These are phyloP conservation scores for Chymomyza caudatula DNA, from an alignment of 2,888 invertebrate genomes.

Conservation along the genomic window DNA sequence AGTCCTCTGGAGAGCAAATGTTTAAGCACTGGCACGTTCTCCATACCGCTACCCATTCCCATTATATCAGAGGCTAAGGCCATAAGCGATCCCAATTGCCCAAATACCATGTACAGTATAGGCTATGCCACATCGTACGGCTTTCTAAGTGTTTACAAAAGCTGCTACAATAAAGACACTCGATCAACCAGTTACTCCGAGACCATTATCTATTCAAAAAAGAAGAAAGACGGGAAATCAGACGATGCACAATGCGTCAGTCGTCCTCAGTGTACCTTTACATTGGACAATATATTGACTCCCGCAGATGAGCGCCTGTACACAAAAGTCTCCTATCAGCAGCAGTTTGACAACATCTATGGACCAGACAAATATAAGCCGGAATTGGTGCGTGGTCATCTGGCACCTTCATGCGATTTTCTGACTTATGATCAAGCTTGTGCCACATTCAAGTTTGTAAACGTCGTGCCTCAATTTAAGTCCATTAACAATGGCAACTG, in stretches of 20 bases:
- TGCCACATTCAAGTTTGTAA: slow-evolving; percentile 79
- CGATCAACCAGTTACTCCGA: neutral
- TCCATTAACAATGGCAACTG: slow-evolving; percentile 80
- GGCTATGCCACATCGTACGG: neutral
- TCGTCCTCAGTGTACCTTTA: neutral
- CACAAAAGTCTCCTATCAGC: slow-evolving; percentile 8
- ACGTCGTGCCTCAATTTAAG: slow-evolving; percentile 79
- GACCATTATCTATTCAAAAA: neutral
- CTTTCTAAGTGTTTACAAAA: slow-evolving; percentile 4
- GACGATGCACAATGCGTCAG: too few relatives aligned
- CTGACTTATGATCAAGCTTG: slow-evolving; percentile 77
- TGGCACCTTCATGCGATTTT: slow-evolving; percentile 78
- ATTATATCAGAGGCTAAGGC: neutral
- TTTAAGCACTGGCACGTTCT: too few relatives aligned
- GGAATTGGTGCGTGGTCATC: slow-evolving; percentile 77
- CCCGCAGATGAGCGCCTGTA: slow-evolving; percentile 18
- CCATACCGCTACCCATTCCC: too few relatives aligned
- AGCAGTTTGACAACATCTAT: slow-evolving; percentile 12
- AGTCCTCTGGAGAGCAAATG: too few relatives aligned
- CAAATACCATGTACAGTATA: neutral
- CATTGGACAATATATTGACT: slow-evolving; percentile 15
- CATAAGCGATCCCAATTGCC: neutral
- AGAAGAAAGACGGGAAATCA: neutral
- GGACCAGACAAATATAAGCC: neutral
- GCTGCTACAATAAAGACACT: neutral